Percentiles rank a stretch among this genome's conserved stretches.
Evolutionary conservation across 1,140 invertebrate species (phyloP).

Genomic region (Drusus annulatus): DNA sequence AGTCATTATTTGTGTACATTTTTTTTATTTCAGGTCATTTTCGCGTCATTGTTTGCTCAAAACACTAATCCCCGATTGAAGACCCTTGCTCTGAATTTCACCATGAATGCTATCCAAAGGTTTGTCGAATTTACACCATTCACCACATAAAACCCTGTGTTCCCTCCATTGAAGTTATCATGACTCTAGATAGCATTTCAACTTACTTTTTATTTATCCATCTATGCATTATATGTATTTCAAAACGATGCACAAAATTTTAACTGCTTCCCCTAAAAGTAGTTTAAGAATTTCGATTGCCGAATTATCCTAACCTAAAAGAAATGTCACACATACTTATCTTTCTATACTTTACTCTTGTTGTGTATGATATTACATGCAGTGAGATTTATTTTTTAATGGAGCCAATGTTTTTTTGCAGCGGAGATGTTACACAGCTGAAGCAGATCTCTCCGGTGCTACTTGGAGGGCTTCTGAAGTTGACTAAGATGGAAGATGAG

Average conservation of each 20-base stretch:
- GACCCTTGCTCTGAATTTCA: constrained; percentile 85
- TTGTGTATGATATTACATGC: no score
- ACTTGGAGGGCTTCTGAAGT: constrained; percentile 79
- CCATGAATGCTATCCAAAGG: constrained; percentile 85
- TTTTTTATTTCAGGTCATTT: constrained; percentile 78
- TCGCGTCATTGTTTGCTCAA: constrained; percentile 88
- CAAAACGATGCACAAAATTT: no score
- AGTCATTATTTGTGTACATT: not conserved
- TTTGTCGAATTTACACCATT: constrained; percentile 66
- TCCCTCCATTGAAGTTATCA: no score
- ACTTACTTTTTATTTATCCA: no score
- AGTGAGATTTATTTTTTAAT: no score
- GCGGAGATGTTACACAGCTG: constrained; percentile 75
- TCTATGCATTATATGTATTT: no score
- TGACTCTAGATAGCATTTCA: no score
- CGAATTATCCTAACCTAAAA: no score
- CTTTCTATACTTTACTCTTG: no score
- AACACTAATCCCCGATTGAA: constrained; percentile 89
- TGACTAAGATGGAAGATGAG: constrained; percentile 77
- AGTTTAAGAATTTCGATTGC: no score
- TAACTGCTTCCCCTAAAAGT: no score
- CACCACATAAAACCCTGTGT: not conserved
- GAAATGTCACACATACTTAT: no score
- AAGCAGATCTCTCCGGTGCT: constrained; percentile 77
- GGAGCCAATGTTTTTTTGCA: constrained; percentile 63